These are phyloP conservation scores for Erithacus rubecula DNA, from an alignment of 2,797 vertebrate genomes.

Conservation along the genomic window DNA sequence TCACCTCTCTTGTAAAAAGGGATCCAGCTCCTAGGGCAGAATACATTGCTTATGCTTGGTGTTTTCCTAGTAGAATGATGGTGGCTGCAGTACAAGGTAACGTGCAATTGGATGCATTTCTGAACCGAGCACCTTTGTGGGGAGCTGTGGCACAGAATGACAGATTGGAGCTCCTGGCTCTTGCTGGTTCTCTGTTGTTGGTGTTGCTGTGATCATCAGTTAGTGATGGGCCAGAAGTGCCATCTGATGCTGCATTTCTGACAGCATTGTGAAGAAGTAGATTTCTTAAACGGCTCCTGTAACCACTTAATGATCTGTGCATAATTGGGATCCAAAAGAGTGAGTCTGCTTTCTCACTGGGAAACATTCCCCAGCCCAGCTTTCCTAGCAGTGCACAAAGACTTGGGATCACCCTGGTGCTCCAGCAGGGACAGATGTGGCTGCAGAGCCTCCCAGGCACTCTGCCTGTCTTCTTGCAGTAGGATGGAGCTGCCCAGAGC, in stretches of 20 bases:
- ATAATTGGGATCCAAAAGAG: neutral
- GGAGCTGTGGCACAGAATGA: rapidly evolving
- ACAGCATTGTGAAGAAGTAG: neutral
- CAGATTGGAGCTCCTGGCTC: neutral
- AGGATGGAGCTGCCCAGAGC: neutral
- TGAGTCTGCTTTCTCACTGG: rapidly evolving
- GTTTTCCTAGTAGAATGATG: neutral
- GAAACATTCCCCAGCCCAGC: rapidly evolving
- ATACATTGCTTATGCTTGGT: rapidly evolving
- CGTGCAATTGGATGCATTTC: neutral
- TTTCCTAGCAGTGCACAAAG: neutral
- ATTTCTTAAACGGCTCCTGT: neutral
- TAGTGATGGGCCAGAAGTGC: neutral
- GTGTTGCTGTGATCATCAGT: neutral
- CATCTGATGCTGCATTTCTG: neutral
- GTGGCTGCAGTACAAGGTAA: rapidly evolving
- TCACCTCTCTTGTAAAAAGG: neutral
- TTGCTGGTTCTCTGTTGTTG: neutral
- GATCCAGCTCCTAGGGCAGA: neutral
- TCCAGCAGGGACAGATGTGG: neutral
- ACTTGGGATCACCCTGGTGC: neutral
- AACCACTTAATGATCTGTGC: neutral
- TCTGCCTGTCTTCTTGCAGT: neutral
- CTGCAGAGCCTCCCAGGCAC: neutral
- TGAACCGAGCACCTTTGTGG: neutral